A percentile compares a stretch with the other conserved stretches of the same genome.
These are phyloP conservation scores for Pterocles orientalis DNA, from an alignment of 2,113 vertebrate species.

Conservation along the genomic window DNA sequence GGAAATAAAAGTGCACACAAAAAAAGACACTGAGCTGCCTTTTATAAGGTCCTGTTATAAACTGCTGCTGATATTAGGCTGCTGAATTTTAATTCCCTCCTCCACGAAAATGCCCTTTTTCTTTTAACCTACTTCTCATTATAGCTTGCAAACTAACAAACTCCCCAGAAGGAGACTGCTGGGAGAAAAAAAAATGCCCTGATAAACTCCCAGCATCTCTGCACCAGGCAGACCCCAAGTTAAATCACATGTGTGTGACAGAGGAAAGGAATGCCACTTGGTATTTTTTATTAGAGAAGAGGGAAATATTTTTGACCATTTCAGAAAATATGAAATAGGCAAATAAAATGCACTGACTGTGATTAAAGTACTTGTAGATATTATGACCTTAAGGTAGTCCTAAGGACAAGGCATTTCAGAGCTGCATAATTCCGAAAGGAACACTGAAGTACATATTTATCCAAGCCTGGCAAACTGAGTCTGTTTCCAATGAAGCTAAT, in stretches of 20 bases:
- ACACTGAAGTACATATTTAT: background rate
- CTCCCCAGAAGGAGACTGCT: constrained; percentile 8
- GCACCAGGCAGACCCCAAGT: background rate
- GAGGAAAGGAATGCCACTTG: background rate
- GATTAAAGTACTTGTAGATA: background rate
- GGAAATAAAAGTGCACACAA: constrained; percentile 69
- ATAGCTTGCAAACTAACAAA: constrained; percentile 34
- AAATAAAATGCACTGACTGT: background rate
- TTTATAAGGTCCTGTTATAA: constrained; percentile 54
- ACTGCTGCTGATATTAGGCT: constrained; percentile 56
- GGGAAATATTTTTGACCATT: background rate
- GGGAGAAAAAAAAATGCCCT: background rate
- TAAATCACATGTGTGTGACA: background rate
- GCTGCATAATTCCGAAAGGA: background rate
- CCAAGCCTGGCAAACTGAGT: background rate
- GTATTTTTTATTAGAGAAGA: background rate
- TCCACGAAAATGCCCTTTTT: constrained; percentile 53
- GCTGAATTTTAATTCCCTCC: constrained; percentile 60
- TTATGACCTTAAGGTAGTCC: background rate
- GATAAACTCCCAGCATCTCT: constrained; percentile 3
- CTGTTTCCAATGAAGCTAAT: background rate
- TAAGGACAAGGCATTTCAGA: background rate
- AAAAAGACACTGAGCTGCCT: constrained; percentile 58
- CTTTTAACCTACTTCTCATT: constrained; percentile 52
- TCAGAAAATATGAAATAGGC: background rate